Conservation (phyloP, 2,113 vertebrate genomes). For the Dipodomys merriami region DNA sequence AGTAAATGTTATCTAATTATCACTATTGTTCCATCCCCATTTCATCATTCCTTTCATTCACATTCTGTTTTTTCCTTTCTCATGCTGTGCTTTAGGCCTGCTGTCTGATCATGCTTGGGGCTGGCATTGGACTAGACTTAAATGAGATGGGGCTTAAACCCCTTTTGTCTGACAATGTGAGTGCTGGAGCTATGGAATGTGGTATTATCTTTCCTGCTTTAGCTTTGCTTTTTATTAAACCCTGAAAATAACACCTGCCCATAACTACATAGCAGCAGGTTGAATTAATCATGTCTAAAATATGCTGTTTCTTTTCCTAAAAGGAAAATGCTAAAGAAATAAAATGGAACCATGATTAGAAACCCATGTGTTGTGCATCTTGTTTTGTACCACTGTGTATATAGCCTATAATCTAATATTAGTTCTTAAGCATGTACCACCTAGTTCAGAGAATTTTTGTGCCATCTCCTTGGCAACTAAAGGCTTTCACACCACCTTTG, state of each 20-base stretch:
- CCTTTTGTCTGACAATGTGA: not conserved
- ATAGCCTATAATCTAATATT: not conserved
- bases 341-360: constrained; percentile 5
- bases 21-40: not conserved
- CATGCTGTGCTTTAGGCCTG: not conserved
- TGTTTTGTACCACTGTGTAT: not conserved
- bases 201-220: not conserved
- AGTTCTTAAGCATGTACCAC: not conserved
- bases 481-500: constrained; percentile 13
- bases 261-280: not conserved
- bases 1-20: not conserved
- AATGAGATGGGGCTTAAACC: not conserved
- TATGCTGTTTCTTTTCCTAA: constrained; percentile 16
- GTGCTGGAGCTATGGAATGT: not conserved
- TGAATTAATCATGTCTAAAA: constrained; percentile 32
- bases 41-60: not conserved
- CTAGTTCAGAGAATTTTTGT: not conserved
- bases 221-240: not conserved
- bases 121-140: not conserved
- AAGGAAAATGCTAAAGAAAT: constrained; percentile 41
- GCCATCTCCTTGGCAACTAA: not conserved
- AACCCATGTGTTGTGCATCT: not conserved
- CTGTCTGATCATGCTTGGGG: not conserved
- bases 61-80: not conserved
- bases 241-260: constrained; percentile 54